Conservation (phyloP, 2,888 invertebrate genomes). For the Abrostola triplasia region DNA sequence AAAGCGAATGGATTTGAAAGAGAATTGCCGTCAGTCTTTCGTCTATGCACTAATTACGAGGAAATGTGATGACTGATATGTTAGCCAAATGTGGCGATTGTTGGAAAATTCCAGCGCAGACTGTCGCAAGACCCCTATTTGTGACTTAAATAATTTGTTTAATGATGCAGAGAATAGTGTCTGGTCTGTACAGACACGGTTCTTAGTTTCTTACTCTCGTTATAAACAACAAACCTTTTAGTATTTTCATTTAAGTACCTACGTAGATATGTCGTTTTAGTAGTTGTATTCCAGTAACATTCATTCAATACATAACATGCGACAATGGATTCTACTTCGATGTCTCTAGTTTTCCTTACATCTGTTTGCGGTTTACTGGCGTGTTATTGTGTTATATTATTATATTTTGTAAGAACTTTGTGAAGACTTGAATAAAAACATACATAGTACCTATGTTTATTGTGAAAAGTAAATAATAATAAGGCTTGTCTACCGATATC, state of each 20-base stretch:
- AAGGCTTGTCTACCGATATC: no score
- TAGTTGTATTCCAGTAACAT: background rate
- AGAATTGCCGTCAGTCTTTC: background rate
- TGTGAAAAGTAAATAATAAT: no score
- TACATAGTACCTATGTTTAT: no score
- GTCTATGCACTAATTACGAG: background rate
- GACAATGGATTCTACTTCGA: background rate
- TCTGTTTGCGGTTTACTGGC: background rate
- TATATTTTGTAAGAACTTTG: no score
- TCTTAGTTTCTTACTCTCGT: no score
- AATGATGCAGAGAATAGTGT: background rate
- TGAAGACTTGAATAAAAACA: no score
- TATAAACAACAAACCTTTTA: no score
- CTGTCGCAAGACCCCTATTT: background rate
- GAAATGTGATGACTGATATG: background rate
- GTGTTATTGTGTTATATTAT: background rate
- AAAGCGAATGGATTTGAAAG: background rate
- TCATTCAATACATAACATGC: constrained; percentile 1
- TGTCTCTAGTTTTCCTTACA: background rate
- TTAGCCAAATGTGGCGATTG: constrained; percentile 2
- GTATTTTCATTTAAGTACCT: no score
- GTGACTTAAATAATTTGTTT: background rate
- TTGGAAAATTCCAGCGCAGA: background rate
- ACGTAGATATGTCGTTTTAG: background rate
- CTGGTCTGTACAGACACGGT: background rate